Conservation (phyloP, 2,113 vertebrate species). For the Phaetusa simplex region DNA sequence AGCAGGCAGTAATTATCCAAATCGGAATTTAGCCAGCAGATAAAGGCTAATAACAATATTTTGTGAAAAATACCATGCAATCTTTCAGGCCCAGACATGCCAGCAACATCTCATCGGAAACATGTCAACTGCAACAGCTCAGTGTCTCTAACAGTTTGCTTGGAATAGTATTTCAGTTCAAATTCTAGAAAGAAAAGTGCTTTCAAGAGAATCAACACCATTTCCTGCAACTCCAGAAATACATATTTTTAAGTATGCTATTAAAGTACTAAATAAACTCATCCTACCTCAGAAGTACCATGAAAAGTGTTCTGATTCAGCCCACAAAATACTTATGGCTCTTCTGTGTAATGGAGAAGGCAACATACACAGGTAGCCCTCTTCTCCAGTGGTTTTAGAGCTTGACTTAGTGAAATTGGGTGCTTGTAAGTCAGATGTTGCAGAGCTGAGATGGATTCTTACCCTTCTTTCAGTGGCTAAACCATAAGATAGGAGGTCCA, state of each 20-base stretch:
- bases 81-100: conserved; percentile 14
- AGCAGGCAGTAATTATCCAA: conserved; percentile 28
- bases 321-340: not conserved
- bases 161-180: not conserved
- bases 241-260: not conserved
- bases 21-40: conserved; percentile 41
- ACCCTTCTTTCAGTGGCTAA: not conserved
- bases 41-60: conserved; percentile 25
- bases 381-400: not conserved
- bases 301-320: not conserved
- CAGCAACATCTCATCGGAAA: conserved; percentile 2
- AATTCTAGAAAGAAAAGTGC: not conserved
- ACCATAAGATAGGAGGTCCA: not conserved
- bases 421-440: not conserved
- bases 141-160: not conserved
- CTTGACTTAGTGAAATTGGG: not conserved
- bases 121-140: not conserved
- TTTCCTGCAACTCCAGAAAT: not conserved
- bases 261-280: not conserved
- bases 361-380: not conserved
- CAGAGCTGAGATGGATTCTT: not conserved
- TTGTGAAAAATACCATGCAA: conserved; percentile 12
- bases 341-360: not conserved
- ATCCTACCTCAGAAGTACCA: not conserved
- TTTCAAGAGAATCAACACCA: not conserved